A percentile compares a stretch with the other conserved stretches of the same genome.
Conservation (phyloP, 2,797 vertebrate genomes). For the Pampus argenteus region DNA sequence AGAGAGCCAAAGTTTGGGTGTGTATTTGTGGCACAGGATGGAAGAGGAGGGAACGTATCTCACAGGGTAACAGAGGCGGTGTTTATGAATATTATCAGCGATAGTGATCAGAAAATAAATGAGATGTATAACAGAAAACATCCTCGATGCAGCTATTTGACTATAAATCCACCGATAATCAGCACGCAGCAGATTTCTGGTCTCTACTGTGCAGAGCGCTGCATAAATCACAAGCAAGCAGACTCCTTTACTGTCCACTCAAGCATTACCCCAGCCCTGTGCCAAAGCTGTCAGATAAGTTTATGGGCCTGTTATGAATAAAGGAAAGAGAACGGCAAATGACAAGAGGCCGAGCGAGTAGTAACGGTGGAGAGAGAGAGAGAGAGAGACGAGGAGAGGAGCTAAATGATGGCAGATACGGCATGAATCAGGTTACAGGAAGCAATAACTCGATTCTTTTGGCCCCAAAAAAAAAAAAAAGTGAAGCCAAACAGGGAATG, state of each 20-base stretch:
- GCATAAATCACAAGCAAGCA: slow-evolving; percentile 51
- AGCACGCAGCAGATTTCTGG: slow-evolving; percentile 39
- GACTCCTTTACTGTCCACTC: slow-evolving; percentile 28
- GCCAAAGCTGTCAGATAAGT: slow-evolving; percentile 34
- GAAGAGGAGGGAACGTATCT: background rate
- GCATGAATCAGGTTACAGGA: slow-evolving; percentile 52
- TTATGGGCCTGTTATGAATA: slow-evolving; percentile 46
- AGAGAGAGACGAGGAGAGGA: slow-evolving; percentile 13
- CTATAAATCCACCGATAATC: slow-evolving; percentile 59
- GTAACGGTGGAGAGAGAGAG: slow-evolving; percentile 7
- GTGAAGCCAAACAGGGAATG: slow-evolving; percentile 22
- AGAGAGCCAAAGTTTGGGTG: slow-evolving; percentile 6
- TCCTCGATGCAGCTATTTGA: background rate
- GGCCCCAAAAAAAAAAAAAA: slow-evolving; percentile 16
- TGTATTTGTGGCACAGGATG: background rate
- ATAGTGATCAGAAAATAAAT: slow-evolving; percentile 24
- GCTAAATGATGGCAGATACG: slow-evolving; percentile 25
- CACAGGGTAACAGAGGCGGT: background rate
- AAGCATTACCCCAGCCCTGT: background rate
- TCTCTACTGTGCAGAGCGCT: slow-evolving; percentile 20
- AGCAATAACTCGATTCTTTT: slow-evolving; percentile 24
- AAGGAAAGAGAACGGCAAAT: slow-evolving; percentile 37
- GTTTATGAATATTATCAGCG: slow-evolving; percentile 19
- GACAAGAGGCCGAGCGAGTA: slow-evolving; percentile 8
- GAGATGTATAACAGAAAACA: slow-evolving; percentile 21